Percentiles rank a stretch among this genome's conserved stretches.
Evolutionary conservation across 2,888 invertebrate species (phyloP).

Genomic region (Eupeodes latifasciatus): DNA sequence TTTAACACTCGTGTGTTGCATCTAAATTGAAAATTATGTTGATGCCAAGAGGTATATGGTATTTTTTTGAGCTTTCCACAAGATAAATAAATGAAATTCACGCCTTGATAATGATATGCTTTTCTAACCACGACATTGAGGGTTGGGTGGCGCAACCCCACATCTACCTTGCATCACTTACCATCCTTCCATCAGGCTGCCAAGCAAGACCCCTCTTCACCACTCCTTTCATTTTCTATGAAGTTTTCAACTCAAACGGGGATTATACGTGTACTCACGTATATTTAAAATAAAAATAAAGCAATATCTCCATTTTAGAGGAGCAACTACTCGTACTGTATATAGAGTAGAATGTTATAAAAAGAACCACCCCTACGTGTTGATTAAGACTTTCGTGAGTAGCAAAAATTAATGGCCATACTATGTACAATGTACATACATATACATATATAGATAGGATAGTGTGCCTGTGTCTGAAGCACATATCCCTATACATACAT

Average conservation of each 20-base stretch:
- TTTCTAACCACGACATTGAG: conserved; percentile 41
- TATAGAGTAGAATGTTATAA: not conserved
- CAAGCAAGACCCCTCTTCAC: not conserved
- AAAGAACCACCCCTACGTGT: conserved; percentile 55
- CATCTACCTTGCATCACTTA: too few relatives aligned
- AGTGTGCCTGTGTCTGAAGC: conserved; percentile 10
- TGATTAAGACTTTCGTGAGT: conserved; percentile 72
- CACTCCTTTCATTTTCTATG: not conserved
- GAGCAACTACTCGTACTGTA: not conserved
- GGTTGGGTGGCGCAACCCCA: conserved; percentile 1
- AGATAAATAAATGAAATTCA: conserved; percentile 67
- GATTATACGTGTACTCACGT: conserved; percentile 53
- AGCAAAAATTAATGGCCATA: conserved; percentile 65
- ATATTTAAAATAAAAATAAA: conserved; percentile 56
- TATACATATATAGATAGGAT: not conserved
- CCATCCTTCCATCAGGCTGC: not conserved
- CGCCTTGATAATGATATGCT: conserved; percentile 62
- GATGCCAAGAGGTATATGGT: conserved; percentile 40
- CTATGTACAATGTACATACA: too few relatives aligned
- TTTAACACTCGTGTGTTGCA: conserved; percentile 56
- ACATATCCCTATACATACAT: not conserved
- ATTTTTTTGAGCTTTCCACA: not conserved
- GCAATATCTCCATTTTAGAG: conserved; percentile 63
- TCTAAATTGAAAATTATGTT: conserved; percentile 73
- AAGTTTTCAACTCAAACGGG: conserved; percentile 22